These are phyloP conservation scores for Hydropsyche betteni DNA, from an alignment of 2,888 invertebrate species.

Conservation along the genomic window DNA sequence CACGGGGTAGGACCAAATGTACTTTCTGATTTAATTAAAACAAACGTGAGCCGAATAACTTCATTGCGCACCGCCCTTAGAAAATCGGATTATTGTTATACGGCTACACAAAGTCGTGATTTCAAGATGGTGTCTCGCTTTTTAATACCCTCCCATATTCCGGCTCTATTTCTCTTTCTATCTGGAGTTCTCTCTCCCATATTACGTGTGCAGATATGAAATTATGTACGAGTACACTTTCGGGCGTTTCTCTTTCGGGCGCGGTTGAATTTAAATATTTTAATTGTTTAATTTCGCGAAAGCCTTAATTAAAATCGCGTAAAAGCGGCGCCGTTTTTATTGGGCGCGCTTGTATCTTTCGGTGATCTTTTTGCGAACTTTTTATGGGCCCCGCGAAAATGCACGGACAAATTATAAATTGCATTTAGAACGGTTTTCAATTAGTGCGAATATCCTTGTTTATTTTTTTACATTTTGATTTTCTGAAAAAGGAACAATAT, in stretches of 20 bases:
- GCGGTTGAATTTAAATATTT: slow-evolving; percentile 21
- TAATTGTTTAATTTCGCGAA: slow-evolving; percentile 6
- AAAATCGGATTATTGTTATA: slow-evolving; percentile 40
- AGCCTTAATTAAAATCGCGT: slow-evolving; percentile 19
- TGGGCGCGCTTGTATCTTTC: too few relatives aligned
- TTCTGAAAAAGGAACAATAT: too few relatives aligned
- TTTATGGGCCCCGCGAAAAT: too few relatives aligned
- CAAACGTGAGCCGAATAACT: slow-evolving; percentile 52
- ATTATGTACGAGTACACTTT: not conserved
- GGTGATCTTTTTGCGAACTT: too few relatives aligned
- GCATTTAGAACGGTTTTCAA: too few relatives aligned
- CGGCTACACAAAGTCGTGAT: slow-evolving; percentile 43
- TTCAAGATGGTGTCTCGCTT: slow-evolving; percentile 45
- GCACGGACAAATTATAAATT: too few relatives aligned
- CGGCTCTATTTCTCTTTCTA: not conserved
- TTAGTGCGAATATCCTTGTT: too few relatives aligned
- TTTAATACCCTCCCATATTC: slow-evolving; percentile 37
- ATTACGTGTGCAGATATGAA: too few relatives aligned
- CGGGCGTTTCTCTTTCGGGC: not conserved
- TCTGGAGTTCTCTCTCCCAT: not conserved
- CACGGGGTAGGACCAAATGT: slow-evolving; percentile 33
- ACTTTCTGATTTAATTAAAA: slow-evolving; percentile 52
- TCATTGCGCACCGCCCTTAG: slow-evolving; percentile 40
- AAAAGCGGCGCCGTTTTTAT: not conserved
- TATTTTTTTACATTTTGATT: too few relatives aligned